Evolutionary conservation across 1,140 invertebrate genomes (phyloP).

Genomic region (Oryzaephilus surinamensis): DNA sequence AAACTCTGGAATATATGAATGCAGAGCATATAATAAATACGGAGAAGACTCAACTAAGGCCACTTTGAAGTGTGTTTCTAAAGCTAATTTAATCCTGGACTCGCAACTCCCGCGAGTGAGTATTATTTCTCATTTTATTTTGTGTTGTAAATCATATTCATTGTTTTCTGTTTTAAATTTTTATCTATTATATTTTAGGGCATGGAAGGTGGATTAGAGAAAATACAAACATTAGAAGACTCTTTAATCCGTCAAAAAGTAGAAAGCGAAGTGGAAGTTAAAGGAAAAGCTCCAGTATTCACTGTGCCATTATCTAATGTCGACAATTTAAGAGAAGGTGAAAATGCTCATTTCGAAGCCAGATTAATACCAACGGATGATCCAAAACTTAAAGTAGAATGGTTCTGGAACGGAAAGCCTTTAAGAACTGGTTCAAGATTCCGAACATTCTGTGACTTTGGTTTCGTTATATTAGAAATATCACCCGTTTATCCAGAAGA

Average conservation of each 20-base stretch:
- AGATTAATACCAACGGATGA: slow-evolving; percentile 86
- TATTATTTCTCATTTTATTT: slow-evolving; percentile 10
- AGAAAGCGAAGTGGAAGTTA: slow-evolving; percentile 56
- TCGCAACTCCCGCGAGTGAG: slow-evolving; percentile 81
- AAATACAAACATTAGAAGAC: slow-evolving; percentile 87
- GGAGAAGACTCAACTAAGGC: slow-evolving; percentile 83
- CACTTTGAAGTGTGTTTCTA: slow-evolving; percentile 75
- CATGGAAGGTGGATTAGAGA: slow-evolving; percentile 86
- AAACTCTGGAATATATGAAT: slow-evolving; percentile 89
- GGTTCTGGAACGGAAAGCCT: slow-evolving; percentile 90
- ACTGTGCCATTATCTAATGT: slow-evolving; percentile 82
- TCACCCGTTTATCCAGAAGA: slow-evolving; percentile 92
- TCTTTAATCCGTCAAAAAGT: slow-evolving; percentile 62
- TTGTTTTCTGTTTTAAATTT: too few species aligned
- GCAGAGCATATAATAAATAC: slow-evolving; percentile 82
- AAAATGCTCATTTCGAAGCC: slow-evolving; percentile 92
- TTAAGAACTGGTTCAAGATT: slow-evolving; percentile 81
- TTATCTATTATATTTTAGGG: too few species aligned
- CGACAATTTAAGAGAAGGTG: slow-evolving; percentile 74
- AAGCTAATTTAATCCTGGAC: slow-evolving; percentile 86
- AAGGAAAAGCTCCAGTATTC: slow-evolving; percentile 78
- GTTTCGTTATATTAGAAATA: slow-evolving; percentile 88
- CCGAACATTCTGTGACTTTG: slow-evolving; percentile 90
- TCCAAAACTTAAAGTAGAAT: slow-evolving; percentile 89
- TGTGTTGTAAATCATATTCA: neutral